Conservation (phyloP, 2,888 invertebrate species). For the Matsumyia berberina region DNA sequence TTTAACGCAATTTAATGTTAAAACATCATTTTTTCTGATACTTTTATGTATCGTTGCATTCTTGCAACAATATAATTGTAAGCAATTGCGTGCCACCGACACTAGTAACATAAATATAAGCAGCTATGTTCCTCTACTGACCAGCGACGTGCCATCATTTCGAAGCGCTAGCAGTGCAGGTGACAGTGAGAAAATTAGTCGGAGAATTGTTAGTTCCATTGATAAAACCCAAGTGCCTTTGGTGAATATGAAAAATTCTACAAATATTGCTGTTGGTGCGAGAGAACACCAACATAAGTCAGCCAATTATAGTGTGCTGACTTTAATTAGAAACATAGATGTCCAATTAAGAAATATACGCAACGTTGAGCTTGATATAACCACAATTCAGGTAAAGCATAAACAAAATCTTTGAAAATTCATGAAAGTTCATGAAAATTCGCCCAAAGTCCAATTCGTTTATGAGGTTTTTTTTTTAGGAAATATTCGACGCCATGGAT, state of each 20-base stretch:
- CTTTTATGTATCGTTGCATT: slow-evolving; percentile 34
- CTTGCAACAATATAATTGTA: slow-evolving; percentile 30
- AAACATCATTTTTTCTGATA: slow-evolving; percentile 25
- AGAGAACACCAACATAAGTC: slow-evolving; percentile 33
- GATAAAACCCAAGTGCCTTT: slow-evolving; percentile 67
- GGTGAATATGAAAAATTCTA: slow-evolving; percentile 40
- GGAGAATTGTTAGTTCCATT: slow-evolving; percentile 16
- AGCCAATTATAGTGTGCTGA: slow-evolving; percentile 80
- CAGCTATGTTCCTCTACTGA: slow-evolving; percentile 52
- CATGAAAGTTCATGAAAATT: too few relatives aligned
- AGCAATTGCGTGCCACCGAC: slow-evolving; percentile 18
- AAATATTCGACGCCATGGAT: slow-evolving; percentile 83
- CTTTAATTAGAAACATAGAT: slow-evolving; percentile 81
- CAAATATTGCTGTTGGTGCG: not conserved
- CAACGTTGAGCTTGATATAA: slow-evolving; percentile 82
- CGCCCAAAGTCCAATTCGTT: too few relatives aligned
- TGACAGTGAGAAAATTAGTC: slow-evolving; percentile 8
- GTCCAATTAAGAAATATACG: slow-evolving; percentile 81
- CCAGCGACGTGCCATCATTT: slow-evolving; percentile 24
- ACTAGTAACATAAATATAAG: slow-evolving; percentile 41
- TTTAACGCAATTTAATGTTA: slow-evolving; percentile 30
- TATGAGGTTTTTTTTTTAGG: slow-evolving; percentile 78
- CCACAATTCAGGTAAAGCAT: slow-evolving; percentile 82
- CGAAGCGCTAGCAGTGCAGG: slow-evolving; percentile 1
- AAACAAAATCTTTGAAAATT: too few relatives aligned